Base-by-base conservation (phyloP, 2,888 invertebrate genomes). In the Perizoma affinitatum region DNA sequence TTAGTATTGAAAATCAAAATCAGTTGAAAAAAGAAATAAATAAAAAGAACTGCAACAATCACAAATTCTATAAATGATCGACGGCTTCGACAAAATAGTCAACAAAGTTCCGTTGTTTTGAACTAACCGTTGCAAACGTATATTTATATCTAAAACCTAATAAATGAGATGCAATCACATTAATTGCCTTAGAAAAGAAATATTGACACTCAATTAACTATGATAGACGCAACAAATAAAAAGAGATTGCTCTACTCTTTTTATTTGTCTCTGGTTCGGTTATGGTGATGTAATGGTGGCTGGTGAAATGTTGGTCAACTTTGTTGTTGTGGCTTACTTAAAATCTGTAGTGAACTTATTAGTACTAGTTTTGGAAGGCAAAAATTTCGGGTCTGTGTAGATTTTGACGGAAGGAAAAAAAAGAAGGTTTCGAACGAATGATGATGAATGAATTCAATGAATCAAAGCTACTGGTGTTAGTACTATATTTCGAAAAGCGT, bases 171-270 rank as follows among this genome's bases (percentile, higher is more conserved):
- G 63, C 58, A 73, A 75, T 70, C 69, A 66, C 60, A 72, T 70
- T 72, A 69, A 73, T 73, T 75, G 71, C 65, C 54, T 69, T 70
- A 54, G 65, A 74, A 65, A 61, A 65, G 66, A 50, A 68, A 68
- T 68, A 68, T 69, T 70, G 68, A 67, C 68, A 67, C 58, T 43
- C 46, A 44, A 52, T 52, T 54, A 57, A 45, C 46, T 49, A 10
- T 50, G 49, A 53, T 53, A 51, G 53, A 6, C 10, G 10, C 42
- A 61, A 53, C 43, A 46, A 58, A 38, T 45, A 9, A 43, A 51
- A 51, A 42, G 40, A 48, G 45, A 54, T 54, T 10, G 42, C 6
- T 54, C 33, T 36, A 49, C 22, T 41, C 7, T 49, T 52, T 43
- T 40, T 61, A 47, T 11, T 61, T 10, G 5, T 33, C 44, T 52